Evolutionary conservation across 64 coral and sea anemone genomes (phyloP), one percentile per base, ranked within the genome.

Genomic region (Montipora capricornis): DNA sequence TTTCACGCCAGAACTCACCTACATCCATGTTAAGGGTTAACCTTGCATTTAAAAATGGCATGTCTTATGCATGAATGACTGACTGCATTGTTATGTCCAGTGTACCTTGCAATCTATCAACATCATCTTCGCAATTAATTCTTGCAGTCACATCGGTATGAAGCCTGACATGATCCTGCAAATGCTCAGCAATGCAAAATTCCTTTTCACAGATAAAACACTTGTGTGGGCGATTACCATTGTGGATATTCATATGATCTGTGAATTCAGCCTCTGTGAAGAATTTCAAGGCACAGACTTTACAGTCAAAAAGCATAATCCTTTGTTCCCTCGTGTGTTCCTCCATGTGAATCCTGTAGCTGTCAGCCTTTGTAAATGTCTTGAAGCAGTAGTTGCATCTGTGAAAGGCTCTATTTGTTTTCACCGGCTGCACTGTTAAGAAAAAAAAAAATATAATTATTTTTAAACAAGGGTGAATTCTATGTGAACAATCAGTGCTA

Each of bases 221-320:
- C 66, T 97, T 97, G 89, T 97, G 95, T 1, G 96, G 96, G 37
- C 94, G 91, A 47, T 76, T 92, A 8, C 93, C 93, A 5, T 90
- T 89, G 50, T 97, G 96, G 76, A 95, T 95, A 47, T 97, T 97
- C 96, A 97, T 97, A 48, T 97, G 96, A 68, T 97, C 96, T 79
- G 84, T 86, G 29, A 97, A 94, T 76, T 94, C 96, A 26, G 7
- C 88, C 22, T 97, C 77, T 12, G 86, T 71, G 1, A 84, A 73
- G 64, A 97, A 95, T 14, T 77, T 84, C 80, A 89, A 88, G 44
- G 92, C 95, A 29, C 96, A 97, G 83, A 95, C 95, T 67, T 93
- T 97, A 61, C 96, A 97, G 46, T 92, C 80, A 7, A 97, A 78
- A 0, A 95, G 49, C 4, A 80, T 64, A n/a, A 89, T 68, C 2